phyloP scores from a whole-genome alignment of 2,113 vertebrate genomes.

The Ochotona curzoniae region DNA sequence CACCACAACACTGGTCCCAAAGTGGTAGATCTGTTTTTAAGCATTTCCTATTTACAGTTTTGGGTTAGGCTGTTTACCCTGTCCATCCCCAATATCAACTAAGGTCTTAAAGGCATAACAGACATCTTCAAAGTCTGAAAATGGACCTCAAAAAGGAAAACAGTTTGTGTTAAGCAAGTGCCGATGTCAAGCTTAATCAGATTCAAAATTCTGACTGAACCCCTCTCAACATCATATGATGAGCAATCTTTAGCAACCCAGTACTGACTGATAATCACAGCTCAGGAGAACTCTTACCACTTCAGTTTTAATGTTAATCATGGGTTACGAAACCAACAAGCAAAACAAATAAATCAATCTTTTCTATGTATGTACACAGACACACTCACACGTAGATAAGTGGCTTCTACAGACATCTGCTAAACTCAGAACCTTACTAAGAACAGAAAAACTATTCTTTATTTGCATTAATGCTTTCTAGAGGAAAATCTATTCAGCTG shows the following conservation, averaged over 20 bases:
- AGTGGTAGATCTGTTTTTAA: not conserved
- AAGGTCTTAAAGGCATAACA: constrained; percentile 22
- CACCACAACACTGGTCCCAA: no score
- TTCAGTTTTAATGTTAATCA: constrained; percentile 58
- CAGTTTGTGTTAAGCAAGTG: constrained; percentile 6
- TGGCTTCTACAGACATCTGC: constrained; percentile 3
- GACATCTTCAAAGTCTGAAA: constrained; percentile 28
- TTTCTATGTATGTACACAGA: no score
- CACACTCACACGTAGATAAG: no score
- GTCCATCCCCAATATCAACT: constrained; percentile 16
- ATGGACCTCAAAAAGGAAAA: constrained; percentile 27
- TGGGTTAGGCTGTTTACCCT: not conserved
- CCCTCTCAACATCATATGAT: constrained; percentile 16
- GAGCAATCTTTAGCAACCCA: not conserved
- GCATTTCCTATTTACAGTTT: not conserved
- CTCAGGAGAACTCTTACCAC: not conserved
- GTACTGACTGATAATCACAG: not conserved
- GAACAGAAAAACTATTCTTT: constrained; percentile 50
- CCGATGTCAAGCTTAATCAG: constrained; percentile 30
- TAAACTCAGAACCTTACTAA: constrained; percentile 29
- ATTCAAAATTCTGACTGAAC: constrained; percentile 14
- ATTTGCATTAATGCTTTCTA: constrained; percentile 38
- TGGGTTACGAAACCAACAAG: constrained; percentile 10
- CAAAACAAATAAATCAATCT: not conserved
- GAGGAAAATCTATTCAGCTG: constrained; percentile 32